Conservation (phyloP, 2,113 vertebrate genomes). For the Calyptomena viridis region DNA sequence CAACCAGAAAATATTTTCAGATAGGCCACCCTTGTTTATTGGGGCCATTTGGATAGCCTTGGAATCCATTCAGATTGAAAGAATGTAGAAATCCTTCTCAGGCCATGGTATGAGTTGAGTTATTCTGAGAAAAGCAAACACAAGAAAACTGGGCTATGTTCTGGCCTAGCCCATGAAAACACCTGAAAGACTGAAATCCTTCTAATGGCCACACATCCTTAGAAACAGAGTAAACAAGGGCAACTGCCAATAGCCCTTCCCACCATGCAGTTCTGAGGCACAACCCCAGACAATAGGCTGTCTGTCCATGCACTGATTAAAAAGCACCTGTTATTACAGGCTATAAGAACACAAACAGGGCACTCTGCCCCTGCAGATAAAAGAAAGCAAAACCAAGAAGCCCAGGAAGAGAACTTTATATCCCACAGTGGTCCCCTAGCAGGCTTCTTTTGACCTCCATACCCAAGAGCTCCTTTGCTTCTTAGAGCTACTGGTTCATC, state of each 20-base stretch:
- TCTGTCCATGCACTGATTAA: neutral
- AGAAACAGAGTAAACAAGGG: conserved; percentile 25
- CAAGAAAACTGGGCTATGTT: neutral
- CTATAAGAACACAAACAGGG: conserved; percentile 30
- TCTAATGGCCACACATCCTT: neutral
- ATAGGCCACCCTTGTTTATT: neutral
- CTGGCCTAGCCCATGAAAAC: neutral
- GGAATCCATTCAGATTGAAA: neutral
- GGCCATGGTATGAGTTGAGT: neutral
- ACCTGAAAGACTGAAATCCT: conserved; percentile 22
- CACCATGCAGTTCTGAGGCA: neutral
- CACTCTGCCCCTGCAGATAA: neutral
- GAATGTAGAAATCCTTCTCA: neutral
- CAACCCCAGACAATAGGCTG: conserved; percentile 32
- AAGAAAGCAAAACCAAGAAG: neutral
- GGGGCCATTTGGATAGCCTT: neutral
- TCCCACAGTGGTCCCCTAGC: neutral
- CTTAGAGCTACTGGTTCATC: neutral
- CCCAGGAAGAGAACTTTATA: neutral
- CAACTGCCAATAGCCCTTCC: conserved; percentile 36
- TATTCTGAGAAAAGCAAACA: neutral
- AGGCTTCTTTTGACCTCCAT: neutral
- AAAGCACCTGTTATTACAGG: conserved; percentile 28
- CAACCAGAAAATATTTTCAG: conserved; percentile 18
- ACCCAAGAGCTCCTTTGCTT: neutral